These are phyloP conservation scores for Microcaecilia unicolor DNA, from an alignment of 2,797 vertebrate species.

Conservation along the genomic window DNA sequence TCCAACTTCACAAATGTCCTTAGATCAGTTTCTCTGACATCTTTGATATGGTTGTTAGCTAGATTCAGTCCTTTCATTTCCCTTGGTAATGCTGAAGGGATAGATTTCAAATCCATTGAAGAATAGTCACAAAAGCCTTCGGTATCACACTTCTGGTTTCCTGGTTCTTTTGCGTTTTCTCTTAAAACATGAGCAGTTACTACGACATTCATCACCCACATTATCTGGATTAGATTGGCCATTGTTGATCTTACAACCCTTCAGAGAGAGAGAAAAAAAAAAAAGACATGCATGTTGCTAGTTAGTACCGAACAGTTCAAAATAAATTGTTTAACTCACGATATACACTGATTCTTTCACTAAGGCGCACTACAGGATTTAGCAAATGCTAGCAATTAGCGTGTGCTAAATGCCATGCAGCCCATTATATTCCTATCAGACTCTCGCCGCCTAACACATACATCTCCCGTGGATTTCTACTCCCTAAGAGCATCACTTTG, in stretches of 20 bases:
- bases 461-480: no score
- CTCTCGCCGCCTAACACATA: no score
- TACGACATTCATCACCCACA: slow-evolving; percentile 13
- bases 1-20: slow-evolving; percentile 33
- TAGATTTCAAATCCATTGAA: slow-evolving; percentile 20
- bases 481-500: no score
- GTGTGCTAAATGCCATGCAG: no score
- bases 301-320: no score
- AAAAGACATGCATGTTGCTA: no score
- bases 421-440: no score
- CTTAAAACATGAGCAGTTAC: slow-evolving; percentile 9
- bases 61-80: slow-evolving; percentile 41
- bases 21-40: slow-evolving; percentile 38
- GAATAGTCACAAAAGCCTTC: slow-evolving; percentile 45
- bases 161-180: neutral
- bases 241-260: slow-evolving; percentile 18
- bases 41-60: slow-evolving; percentile 50
- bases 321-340: no score
- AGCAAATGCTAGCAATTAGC: no score
- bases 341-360: no score
- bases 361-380: no score
- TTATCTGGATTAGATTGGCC: slow-evolving; percentile 1
- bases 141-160: slow-evolving; percentile 27
- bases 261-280: slow-evolving; percentile 2
- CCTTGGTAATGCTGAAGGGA: slow-evolving; percentile 36